Evolutionary conservation across 2,113 vertebrate genomes (phyloP), one percentile per base, ranked within the genome.

Genomic region (Indicator maculatus): DNA sequence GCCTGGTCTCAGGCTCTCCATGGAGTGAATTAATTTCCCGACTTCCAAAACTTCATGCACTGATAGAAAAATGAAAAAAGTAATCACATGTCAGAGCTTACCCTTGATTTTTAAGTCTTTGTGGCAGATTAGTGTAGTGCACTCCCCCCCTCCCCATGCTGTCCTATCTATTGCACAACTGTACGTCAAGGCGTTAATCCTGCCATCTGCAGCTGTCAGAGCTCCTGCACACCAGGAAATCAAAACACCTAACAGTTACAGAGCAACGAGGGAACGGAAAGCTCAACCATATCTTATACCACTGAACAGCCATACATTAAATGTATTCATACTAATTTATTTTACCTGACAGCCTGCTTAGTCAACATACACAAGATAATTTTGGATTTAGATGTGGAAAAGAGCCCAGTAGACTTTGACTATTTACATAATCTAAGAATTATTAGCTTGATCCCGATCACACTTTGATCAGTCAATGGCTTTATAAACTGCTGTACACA

Each of bases 111-210:
- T 77, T 64, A 93, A 81, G 41, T 88, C 93, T 81, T 88, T 59
- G 55, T 60, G 86, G 86, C 77, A 95, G 91, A 95, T 92, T 93
- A 96, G 36, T 1, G 24, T 2, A 24, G 73, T 3, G 13, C 1
- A 1, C 58, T 83, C 15, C 30, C 79, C 79, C 92, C 92, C 88
- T 67, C 86, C 73, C 72, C 52, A 13, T 2, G 20, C 58, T 88
- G 78, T 50, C 89, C 91, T 78, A 75, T 86, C 93, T 89, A 36
- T 41, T 88, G 83, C 88, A 94, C 95, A 93, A 70, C 58, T 16
- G 41, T 63, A 89, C 24, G 69, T 96, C 91, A 89, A 87, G 93
- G 92, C 93, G 69, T 75, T 96, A 96, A 96, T 96, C 94, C 94
- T 14, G 4, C 92, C 88, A 93, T 90, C 91, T 95, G 95, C 91